Percentiles rank a stretch among this genome's conserved stretches.
These are phyloP conservation scores for Silurus asotus DNA, from an alignment of 2,113 vertebrate species.

Conservation along the genomic window DNA sequence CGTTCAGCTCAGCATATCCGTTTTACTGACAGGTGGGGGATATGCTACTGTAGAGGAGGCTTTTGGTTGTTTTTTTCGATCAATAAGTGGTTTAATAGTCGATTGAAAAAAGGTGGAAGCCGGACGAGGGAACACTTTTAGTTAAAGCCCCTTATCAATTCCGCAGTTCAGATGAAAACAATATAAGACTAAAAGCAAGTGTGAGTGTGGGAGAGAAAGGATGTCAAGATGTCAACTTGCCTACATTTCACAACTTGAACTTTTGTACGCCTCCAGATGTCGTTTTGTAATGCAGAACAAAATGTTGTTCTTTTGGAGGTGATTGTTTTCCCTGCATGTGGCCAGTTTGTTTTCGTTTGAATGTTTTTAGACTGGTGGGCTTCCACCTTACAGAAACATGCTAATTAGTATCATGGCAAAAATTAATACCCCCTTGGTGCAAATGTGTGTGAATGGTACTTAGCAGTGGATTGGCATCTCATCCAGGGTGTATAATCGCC, in stretches of 20 bases:
- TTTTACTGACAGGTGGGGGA: not conserved
- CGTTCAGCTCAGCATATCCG: not conserved
- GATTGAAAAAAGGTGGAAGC: not conserved
- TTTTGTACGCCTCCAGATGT: slow-evolving; percentile 34
- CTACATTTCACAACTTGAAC: slow-evolving; percentile 36
- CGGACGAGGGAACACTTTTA: not conserved
- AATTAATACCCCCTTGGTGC: not conserved
- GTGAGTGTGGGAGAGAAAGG: slow-evolving; percentile 53
- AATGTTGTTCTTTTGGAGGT: not conserved
- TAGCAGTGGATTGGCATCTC: not conserved
- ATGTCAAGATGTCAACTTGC: slow-evolving; percentile 49
- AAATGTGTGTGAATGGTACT: not conserved
- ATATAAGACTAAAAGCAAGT: slow-evolving; percentile 29
- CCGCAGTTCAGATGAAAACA: slow-evolving; percentile 42
- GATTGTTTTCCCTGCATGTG: not conserved
- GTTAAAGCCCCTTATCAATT: slow-evolving; percentile 48
- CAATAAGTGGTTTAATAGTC: not conserved
- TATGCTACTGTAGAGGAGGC: not conserved
- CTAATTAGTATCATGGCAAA: not conserved
- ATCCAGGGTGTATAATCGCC: not conserved
- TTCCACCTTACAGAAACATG: not conserved
- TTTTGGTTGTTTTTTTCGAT: slow-evolving; percentile 1
- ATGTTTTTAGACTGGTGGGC: not conserved
- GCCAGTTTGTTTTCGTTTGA: not conserved
- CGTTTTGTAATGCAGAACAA: slow-evolving; percentile 20